Evolutionary conservation across 2,113 vertebrate genomes (phyloP), one percentile per base, ranked within the genome.

Genomic region (Pituophis catenifer): DNA sequence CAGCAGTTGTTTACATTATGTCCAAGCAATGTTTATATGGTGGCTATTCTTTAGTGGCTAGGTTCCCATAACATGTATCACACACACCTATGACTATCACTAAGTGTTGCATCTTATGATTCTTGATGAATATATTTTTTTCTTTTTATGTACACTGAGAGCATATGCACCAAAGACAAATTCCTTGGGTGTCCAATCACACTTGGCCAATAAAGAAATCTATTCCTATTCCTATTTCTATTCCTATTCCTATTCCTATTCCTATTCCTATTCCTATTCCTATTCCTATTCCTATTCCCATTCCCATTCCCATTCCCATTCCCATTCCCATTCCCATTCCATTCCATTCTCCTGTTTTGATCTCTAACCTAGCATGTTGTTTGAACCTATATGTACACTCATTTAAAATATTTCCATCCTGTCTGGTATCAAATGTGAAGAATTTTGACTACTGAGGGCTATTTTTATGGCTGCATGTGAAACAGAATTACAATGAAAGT

Each of bases 401-500:
- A 33, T 75, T 93, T 91, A 90, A 26, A 95, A 94, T 12, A 93
- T 3, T 86, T 93, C 58, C 89, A 53, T 21, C 92, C 70, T 81
- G 81, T 92, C 86, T 0, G 6, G 86, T 70, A 95, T 92, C 44
- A 92, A 19, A 7, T 89, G 57, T 81, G 50, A 91, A 95, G 86
- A 95, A 48, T 92, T 93, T 93, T 91, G 94, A 50, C 85, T 93
- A 93, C 13, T 38, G 86, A 93, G 54, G 21, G 70, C 44, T 91
- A 90, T 33, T 23, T 10, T 91, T 44, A 53, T 33, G 44, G 0
- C 13, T 89, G 62, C 88, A 26, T 48, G 13, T 33, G 23, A 93
- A 94, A 93, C 9, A 92, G 75, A 70, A 85, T 95, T 94, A 93
- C 17, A 93, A 0, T 92, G 93, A 86, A 96, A 95, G 89, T 96